Percentiles rank a stretch among this genome's conserved stretches.
Evolutionary conservation across 2,888 invertebrate species (phyloP).

Genomic region (Diaprepes abbreviatus): DNA sequence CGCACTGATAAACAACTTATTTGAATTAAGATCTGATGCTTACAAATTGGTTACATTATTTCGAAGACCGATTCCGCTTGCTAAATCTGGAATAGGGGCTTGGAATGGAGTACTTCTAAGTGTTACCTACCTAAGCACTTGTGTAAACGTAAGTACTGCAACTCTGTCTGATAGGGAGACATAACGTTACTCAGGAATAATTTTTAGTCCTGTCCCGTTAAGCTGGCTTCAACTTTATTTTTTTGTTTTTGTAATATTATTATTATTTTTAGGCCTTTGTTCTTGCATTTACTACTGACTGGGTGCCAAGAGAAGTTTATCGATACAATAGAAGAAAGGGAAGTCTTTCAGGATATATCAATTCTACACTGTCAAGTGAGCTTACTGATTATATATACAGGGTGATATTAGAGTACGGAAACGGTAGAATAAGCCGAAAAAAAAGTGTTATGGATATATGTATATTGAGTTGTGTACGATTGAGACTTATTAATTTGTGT

Average conservation of each 20-base stretch:
- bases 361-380: slow-evolving; percentile 57
- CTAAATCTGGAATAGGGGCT: slow-evolving; percentile 55
- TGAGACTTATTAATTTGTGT: no score
- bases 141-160: slow-evolving; percentile 61
- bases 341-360: slow-evolving; percentile 51
- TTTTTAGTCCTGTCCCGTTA: no score
- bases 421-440: no score
- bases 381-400: background rate
- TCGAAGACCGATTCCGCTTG: slow-evolving; percentile 57
- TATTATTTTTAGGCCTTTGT: slow-evolving; percentile 57
- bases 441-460: no score
- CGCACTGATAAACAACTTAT: slow-evolving; percentile 74
- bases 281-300: slow-evolving; percentile 59
- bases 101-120: slow-evolving; percentile 59
- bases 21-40: slow-evolving; percentile 69
- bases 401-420: no score
- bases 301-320: slow-evolving; percentile 56
- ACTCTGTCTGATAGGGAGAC: no score
- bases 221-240: no score
- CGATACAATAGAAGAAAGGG: slow-evolving; percentile 30
- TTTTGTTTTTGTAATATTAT: no score
- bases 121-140: slow-evolving; percentile 57
- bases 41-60: slow-evolving; percentile 53
- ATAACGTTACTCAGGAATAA: no score
- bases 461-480: no score